Evolutionary conservation across 2,888 invertebrate species (phyloP).

Genomic region (Drosophila niveifrons): DNA sequence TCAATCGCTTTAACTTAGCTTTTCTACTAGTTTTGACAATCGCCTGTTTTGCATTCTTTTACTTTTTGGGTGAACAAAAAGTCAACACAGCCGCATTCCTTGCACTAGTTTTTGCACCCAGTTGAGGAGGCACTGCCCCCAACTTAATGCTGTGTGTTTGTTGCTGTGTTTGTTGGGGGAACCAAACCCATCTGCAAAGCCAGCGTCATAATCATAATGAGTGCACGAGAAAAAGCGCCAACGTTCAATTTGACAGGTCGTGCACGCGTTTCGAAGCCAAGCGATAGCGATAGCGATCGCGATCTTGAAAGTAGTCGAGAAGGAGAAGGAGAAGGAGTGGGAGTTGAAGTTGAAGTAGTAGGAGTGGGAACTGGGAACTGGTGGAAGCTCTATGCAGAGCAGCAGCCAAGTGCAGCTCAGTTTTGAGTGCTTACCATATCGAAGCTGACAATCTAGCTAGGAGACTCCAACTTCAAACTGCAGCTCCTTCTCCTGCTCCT

Average conservation of each 20-base stretch:
- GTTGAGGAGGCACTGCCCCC: neutral
- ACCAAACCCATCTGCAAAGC: neutral
- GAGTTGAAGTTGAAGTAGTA: neutral
- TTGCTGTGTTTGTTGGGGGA: neutral
- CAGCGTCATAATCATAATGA: slow-evolving; percentile 77
- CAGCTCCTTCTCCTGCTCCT: neutral
- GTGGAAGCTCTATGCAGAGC: slow-evolving; percentile 65
- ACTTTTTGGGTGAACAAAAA: slow-evolving; percentile 4
- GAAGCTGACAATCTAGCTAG: slow-evolving; percentile 49
- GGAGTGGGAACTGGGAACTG: neutral
- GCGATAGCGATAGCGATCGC: slow-evolving; percentile 52
- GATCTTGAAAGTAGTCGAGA: slow-evolving; percentile 21
- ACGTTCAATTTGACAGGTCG: slow-evolving; percentile 74
- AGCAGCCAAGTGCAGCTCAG: slow-evolving; percentile 52
- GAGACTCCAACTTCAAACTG: neutral
- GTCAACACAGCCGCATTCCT: slow-evolving; percentile 34
- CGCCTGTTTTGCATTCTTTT: slow-evolving; percentile 26
- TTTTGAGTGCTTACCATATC: slow-evolving; percentile 80
- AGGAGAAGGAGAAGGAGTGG: slow-evolving; percentile 15
- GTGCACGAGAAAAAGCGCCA: slow-evolving; percentile 62
- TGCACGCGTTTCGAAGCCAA: slow-evolving; percentile 73
- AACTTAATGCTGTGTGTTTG: neutral
- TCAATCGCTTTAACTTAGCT: neutral
- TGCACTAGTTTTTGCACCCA: slow-evolving; percentile 58
- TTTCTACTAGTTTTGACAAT: neutral